Evolutionary conservation across 1,140 invertebrate genomes (phyloP).

Genomic region (Drosophila athabasca): DNA sequence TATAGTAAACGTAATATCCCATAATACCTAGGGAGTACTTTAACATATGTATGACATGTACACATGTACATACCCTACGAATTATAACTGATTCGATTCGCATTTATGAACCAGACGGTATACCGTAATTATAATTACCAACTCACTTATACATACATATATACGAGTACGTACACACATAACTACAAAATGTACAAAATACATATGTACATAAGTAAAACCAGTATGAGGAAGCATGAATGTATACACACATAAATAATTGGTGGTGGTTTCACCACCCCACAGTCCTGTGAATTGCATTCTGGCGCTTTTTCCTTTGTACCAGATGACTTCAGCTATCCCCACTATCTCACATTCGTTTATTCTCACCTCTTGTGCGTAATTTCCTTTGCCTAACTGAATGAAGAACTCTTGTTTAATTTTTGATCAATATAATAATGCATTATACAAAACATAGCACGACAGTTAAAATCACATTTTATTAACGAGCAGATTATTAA

Average conservation of each 20-base stretch:
- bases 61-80: neutral
- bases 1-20: too few species aligned
- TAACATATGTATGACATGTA: neutral
- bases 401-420: neutral
- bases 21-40: too few species aligned
- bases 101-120: too few species aligned
- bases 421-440: conserved; percentile 1
- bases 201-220: too few species aligned
- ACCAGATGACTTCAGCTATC: neutral
- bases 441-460: conserved; percentile 1
- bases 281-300: neutral
- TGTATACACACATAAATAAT: neutral
- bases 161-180: neutral
- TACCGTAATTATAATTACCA: too few species aligned
- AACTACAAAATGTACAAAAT: too few species aligned
- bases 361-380: conserved; percentile 11
- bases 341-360: neutral
- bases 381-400: conserved; percentile 6
- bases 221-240: too few species aligned
- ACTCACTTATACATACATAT: neutral
- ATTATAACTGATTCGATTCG: neutral
- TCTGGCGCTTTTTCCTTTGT: neutral
- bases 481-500: neutral
- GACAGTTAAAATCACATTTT: neutral
- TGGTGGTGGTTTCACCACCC: neutral